Conservation (phyloP, 1,140 invertebrate species). For the Steinernema feltiae region DNA sequence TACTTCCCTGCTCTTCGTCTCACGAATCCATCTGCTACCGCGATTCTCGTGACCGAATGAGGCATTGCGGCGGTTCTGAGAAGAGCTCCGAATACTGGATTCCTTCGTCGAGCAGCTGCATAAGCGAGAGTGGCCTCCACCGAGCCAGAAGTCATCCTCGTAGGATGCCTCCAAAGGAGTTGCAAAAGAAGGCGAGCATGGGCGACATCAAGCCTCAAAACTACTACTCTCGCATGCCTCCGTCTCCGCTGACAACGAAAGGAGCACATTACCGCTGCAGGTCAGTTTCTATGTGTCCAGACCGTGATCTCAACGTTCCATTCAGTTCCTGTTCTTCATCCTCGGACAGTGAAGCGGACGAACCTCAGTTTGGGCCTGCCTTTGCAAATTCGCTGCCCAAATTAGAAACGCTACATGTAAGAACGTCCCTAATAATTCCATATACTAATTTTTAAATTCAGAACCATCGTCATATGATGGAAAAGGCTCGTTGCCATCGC, state of each 20-base stretch:
- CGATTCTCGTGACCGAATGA: background rate
- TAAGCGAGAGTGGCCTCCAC: background rate
- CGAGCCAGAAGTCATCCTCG: slow-evolving; percentile 19
- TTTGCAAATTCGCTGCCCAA: background rate
- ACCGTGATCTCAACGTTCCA: background rate
- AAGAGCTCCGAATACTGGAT: slow-evolving; percentile 5
- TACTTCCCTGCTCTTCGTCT: slow-evolving; percentile 36
- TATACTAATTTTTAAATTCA: background rate
- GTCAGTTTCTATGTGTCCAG: too few species aligned
- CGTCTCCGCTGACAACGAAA: slow-evolving; percentile 17
- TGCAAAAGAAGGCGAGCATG: slow-evolving; percentile 22
- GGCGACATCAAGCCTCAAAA: slow-evolving; percentile 10
- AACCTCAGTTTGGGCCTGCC: slow-evolving; percentile 21
- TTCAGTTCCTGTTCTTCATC: slow-evolving; percentile 35
- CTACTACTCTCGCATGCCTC: slow-evolving; percentile 13
- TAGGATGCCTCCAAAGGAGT: background rate
- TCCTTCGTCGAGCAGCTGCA: background rate
- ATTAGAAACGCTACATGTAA: background rate
- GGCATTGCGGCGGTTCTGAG: background rate
- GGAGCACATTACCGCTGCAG: slow-evolving; percentile 12
- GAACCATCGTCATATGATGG: background rate
- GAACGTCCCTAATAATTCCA: background rate
- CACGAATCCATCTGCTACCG: slow-evolving; percentile 1
- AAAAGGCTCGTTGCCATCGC: background rate
- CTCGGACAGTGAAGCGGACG: slow-evolving; percentile 33